Conservation (phyloP, 1,140 invertebrate species). For the Pollicipes pollicipes region DNA sequence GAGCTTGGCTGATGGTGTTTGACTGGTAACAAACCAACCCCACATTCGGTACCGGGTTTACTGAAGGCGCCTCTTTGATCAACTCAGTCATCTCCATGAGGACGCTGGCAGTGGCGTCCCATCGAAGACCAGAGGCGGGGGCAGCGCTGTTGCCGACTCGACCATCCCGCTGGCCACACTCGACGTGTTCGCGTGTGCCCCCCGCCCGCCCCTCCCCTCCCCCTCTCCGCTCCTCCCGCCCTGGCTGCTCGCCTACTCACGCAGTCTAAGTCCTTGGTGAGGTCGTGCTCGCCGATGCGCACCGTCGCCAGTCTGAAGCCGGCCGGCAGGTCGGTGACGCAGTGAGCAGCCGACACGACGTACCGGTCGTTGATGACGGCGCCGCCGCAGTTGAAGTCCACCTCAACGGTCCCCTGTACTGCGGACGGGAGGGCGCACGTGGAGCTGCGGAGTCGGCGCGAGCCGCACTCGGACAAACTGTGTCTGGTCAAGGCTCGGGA, state of each 20-base stretch:
- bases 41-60: too few species aligned
- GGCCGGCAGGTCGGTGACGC: slow-evolving; percentile 31
- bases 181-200: too few species aligned
- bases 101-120: too few species aligned
- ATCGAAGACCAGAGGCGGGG: too few species aligned
- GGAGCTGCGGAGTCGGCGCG: background rate
- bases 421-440: background rate
- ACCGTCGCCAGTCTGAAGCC: slow-evolving; percentile 25
- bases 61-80: too few species aligned
- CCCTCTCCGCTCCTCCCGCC: too few species aligned
- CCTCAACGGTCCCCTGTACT: slow-evolving; percentile 15
- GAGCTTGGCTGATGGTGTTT: too few species aligned
- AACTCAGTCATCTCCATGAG: too few species aligned
- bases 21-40: too few species aligned
- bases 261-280: slow-evolving; percentile 12
- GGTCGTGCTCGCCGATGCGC: slow-evolving; percentile 18
- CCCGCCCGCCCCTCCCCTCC: too few species aligned
- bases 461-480: background rate
- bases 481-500: background rate
- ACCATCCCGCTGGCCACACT: too few species aligned
- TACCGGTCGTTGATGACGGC: slow-evolving; percentile 38
- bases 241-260: background rate
- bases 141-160: too few species aligned
- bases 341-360: slow-evolving; percentile 49
- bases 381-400: slow-evolving; percentile 42